Evolutionary conservation across 2,888 invertebrate genomes (phyloP), one percentile per base, ranked within the genome.

Genomic region (Hetaerina titia): DNA sequence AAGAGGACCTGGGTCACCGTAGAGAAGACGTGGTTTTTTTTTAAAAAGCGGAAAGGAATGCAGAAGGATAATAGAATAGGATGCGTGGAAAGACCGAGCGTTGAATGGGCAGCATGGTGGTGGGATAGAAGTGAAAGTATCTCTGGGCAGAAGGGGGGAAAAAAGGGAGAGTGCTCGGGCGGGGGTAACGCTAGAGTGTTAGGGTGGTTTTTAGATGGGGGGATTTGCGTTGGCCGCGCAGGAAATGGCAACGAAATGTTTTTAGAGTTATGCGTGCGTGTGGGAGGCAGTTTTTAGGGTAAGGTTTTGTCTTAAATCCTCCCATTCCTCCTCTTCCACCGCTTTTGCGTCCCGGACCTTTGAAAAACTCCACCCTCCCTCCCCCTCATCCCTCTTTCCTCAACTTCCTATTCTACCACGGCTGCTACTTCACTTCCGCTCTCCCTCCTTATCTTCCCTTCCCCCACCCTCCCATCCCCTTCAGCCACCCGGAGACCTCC

Each of bases 231-330:
- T 90, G 90, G 57, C n/a, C 57, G 25, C 90, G 90, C 64, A 90
- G 74, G 92, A 92, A 92, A 92, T 92, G 92, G 92, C 92, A 64
- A 74, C 69, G 92, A 92, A 81, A 92, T 56, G 92, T 92, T 92
- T 92, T 74, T n/a, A 57, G 92, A 69, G 92, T 92, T 92, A 69
- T 92, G 92, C 69, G 92, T 74, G 92, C 92, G 92, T 90, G 90
- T 63, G 90, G 11, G 69, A 45, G 92, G 74, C 92, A 74, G 92
- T 69, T 90, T 90, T 63, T 64, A 31, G 90, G 90, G 89, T 15
- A 69, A 15, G 90, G 90, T 90, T 90, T 22, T 31, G 63, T 90
- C 45, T 90, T 90, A 90, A 90, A 90, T 90, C 64, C 90, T 31
- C 9, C 90, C 7, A 57, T 45, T 45, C 64, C 31, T 22, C 90